A percentile compares a stretch with the other conserved stretches of the same genome.
phyloP scores from a whole-genome alignment of 2,797 vertebrate genomes.

The Iguana delicatissima region DNA sequence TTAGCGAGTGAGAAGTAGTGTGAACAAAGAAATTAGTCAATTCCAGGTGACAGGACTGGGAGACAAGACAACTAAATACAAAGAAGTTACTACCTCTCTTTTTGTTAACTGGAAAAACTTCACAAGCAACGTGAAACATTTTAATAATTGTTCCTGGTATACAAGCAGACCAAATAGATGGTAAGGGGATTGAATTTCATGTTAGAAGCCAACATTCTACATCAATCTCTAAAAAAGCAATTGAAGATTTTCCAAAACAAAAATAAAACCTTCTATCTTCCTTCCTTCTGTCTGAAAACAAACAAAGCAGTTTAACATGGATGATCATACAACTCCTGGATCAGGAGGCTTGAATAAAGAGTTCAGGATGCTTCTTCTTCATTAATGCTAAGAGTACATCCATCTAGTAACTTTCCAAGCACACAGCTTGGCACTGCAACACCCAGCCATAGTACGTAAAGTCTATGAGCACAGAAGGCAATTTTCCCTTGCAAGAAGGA shows the following conservation, averaged over 20 bases:
- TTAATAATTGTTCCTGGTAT: background rate
- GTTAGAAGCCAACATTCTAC: background rate
- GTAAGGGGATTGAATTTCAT: background rate
- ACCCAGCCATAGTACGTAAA: too few species aligned
- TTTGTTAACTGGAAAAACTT: constrained; percentile 1
- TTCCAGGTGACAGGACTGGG: background rate
- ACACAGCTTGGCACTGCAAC: too few species aligned
- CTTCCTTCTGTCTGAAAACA: background rate
- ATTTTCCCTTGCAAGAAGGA: too few species aligned
- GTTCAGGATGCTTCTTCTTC: too few species aligned
- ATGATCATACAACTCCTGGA: too few species aligned
- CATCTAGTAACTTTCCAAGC: too few species aligned
- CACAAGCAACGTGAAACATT: background rate
- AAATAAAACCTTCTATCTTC: too few species aligned
- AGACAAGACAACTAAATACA: background rate
- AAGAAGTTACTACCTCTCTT: background rate
- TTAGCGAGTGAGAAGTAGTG: background rate
- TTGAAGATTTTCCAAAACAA: too few species aligned
- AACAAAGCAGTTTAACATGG: background rate
- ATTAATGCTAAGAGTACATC: too few species aligned
- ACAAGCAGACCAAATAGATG: background rate
- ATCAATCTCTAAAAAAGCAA: too few species aligned
- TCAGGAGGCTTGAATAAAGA: too few species aligned
- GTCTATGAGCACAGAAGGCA: too few species aligned
- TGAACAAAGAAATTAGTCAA: constrained; percentile 14